phyloP scores from a whole-genome alignment of 1,140 invertebrate genomes.

The Bombus haemorrhoidalis region DNA sequence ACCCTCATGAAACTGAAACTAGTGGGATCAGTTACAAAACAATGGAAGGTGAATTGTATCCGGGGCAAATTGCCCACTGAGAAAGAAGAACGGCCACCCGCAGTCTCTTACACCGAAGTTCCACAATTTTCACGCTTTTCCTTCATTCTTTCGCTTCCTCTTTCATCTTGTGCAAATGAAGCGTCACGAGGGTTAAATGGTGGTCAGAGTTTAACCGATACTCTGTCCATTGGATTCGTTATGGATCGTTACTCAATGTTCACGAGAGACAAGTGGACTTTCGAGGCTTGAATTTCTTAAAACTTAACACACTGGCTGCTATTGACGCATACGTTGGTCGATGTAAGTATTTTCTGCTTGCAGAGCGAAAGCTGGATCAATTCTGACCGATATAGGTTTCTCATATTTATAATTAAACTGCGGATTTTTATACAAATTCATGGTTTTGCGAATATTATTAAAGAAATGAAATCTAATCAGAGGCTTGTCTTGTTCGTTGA shows the following conservation, averaged over 20 bases:
- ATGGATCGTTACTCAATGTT: slow-evolving; percentile 67
- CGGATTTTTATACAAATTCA: too few species aligned
- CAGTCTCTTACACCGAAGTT: slow-evolving; percentile 51
- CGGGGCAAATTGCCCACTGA: background rate
- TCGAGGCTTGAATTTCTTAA: slow-evolving; percentile 24
- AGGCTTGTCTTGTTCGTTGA: too few species aligned
- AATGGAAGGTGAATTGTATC: slow-evolving; percentile 40
- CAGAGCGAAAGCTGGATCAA: too few species aligned
- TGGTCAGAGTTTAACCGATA: slow-evolving; percentile 24
- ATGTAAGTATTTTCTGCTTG: background rate
- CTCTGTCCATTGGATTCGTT: slow-evolving; percentile 61
- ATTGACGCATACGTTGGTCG: background rate
- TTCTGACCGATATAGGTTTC: background rate
- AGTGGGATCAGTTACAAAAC: slow-evolving; percentile 31
- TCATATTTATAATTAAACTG: too few species aligned
- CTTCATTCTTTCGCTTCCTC: slow-evolving; percentile 4
- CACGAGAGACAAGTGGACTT: slow-evolving; percentile 18
- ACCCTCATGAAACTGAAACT: slow-evolving; percentile 7
- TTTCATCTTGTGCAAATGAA: slow-evolving; percentile 56
- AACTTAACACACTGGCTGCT: background rate
- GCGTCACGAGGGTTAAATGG: slow-evolving; percentile 47
- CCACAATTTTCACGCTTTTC: slow-evolving; percentile 68
- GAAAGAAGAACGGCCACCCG: slow-evolving; percentile 55
- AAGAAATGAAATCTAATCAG: too few species aligned
- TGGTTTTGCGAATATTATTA: too few species aligned